These are phyloP conservation scores for Sipha flava DNA, from an alignment of 1,140 invertebrate genomes.

Conservation along the genomic window DNA sequence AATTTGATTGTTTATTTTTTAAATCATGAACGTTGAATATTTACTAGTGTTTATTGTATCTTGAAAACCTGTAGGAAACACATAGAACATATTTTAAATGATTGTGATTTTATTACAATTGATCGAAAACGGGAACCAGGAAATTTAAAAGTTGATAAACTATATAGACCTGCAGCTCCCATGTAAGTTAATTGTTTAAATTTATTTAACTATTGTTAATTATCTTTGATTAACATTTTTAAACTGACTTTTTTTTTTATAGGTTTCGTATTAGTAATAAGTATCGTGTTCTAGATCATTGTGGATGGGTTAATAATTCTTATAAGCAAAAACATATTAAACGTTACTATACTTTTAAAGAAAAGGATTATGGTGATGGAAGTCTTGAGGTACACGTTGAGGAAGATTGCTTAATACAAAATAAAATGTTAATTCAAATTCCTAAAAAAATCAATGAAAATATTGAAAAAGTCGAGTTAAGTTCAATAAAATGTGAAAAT, in stretches of 20 bases:
- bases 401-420: conserved; percentile 2
- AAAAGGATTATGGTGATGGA: conserved; percentile 7
- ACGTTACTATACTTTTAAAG: conserved; percentile 21
- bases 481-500: conserved; percentile 43
- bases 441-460: neutral
- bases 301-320: neutral
- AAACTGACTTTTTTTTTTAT: neutral
- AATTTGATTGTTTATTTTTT: neutral
- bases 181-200: neutral
- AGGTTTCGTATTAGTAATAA: conserved; percentile 23
- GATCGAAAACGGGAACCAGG: conserved; percentile 12
- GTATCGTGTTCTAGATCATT: neutral
- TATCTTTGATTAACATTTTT: neutral
- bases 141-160: conserved; percentile 29
- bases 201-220: neutral
- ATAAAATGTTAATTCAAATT: neutral
- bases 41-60: neutral
- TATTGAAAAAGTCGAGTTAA: neutral
- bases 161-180: conserved; percentile 19
- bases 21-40: neutral
- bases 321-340: neutral
- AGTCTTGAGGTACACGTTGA: neutral
- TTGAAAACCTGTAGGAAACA: neutral
- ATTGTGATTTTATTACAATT: neutral
- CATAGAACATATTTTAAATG: neutral